Evolutionary conservation across 2,113 vertebrate genomes (phyloP).

Genomic region (Oncorhynchus kisutch): DNA sequence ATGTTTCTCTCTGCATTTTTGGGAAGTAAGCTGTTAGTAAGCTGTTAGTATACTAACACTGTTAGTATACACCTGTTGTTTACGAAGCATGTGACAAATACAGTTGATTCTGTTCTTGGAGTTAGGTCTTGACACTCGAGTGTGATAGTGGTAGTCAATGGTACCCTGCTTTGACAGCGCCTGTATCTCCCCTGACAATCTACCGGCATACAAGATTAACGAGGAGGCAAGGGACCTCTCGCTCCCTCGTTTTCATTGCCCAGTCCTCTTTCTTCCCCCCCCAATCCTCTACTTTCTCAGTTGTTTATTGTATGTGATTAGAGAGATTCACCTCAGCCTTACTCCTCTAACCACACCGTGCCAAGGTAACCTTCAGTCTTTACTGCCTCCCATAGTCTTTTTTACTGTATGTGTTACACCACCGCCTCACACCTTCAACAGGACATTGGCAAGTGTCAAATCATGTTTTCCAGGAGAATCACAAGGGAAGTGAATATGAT

Average conservation of each 20-base stretch:
- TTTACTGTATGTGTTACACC: neutral
- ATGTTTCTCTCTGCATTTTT: neutral
- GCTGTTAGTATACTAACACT: no score
- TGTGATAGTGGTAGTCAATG: neutral
- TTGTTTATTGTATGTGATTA: neutral
- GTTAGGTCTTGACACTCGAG: neutral
- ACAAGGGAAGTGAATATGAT: neutral
- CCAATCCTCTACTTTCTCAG: neutral
- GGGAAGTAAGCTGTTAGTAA: neutral
- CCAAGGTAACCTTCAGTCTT: neutral
- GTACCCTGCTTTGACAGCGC: neutral
- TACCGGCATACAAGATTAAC: slow-evolving; percentile 19
- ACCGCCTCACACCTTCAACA: no score
- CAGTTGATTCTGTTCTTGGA: no score
- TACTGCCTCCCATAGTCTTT: neutral
- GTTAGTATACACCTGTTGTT: no score
- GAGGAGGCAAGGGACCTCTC: neutral
- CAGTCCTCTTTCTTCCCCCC: neutral
- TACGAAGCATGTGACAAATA: no score
- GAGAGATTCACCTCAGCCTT: neutral
- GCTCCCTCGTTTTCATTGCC: no score
- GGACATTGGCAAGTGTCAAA: no score
- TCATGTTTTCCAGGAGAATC: neutral
- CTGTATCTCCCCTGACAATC: neutral
- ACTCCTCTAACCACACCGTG: neutral